Evolutionary conservation across 2,888 invertebrate genomes (phyloP).

Genomic region (Apocheima hispidaria): DNA sequence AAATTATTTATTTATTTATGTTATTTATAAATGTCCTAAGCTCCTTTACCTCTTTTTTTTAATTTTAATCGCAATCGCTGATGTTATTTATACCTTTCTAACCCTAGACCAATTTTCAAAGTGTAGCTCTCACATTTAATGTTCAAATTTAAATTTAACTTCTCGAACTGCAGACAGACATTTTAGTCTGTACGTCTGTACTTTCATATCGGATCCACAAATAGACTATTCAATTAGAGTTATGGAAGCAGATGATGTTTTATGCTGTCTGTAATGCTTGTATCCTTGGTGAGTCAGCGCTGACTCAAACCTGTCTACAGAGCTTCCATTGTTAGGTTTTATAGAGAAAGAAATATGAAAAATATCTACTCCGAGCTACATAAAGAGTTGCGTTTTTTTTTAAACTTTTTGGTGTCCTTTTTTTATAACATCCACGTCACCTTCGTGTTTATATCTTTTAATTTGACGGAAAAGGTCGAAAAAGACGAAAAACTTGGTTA

Average conservation of each 20-base stretch:
- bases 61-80: not conserved
- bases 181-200: not conserved
- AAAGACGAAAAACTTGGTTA: no score
- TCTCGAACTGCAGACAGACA: not conserved
- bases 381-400: no score
- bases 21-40: no score
- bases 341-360: not conserved
- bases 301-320: constrained; percentile 23
- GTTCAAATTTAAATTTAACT: constrained; percentile 4
- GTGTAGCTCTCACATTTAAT: not conserved
- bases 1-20: no score
- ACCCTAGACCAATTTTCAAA: not conserved
- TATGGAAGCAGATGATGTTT: constrained; percentile 27
- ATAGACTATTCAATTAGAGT: constrained; percentile 42
- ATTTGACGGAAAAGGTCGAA: no score
- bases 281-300: constrained; percentile 19
- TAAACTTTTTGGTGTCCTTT: no score
- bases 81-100: not conserved
- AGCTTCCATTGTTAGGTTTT: constrained; percentile 21
- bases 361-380: not conserved
- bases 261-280: constrained; percentile 22
- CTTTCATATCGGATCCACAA: constrained; percentile 28
- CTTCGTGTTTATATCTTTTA: no score
- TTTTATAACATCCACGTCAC: no score
- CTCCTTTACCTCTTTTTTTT: no score